phyloP scores from a whole-genome alignment of 2,797 vertebrate species.

The Ptychadena robeensis region DNA sequence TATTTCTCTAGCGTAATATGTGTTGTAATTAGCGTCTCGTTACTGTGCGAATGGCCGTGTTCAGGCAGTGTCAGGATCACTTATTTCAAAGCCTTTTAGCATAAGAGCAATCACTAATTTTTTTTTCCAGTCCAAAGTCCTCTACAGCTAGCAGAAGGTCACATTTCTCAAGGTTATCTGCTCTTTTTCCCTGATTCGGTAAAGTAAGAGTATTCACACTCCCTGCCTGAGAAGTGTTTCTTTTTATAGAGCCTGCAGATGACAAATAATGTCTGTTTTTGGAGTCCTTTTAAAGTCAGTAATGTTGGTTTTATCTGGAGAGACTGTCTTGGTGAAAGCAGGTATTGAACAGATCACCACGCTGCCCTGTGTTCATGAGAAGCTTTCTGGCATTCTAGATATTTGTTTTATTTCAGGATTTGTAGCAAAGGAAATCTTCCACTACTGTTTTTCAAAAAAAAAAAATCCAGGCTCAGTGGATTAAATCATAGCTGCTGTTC shows the following conservation, averaged over 20 bases:
- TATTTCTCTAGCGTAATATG: background rate
- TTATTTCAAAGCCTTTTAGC: conserved; percentile 17
- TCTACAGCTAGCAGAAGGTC: conserved; percentile 74
- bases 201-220: conserved; percentile 82
- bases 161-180: conserved; percentile 79
- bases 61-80: background rate
- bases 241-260: conserved; percentile 81
- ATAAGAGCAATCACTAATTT: conserved; percentile 30
- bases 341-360: conserved; percentile 67
- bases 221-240: conserved; percentile 81
- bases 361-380: conserved; percentile 65
- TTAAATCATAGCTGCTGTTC: conserved; percentile 1
- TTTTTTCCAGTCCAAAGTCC: conserved; percentile 38
- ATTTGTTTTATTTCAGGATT: conserved; percentile 66
- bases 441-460: background rate
- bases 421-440: conserved; percentile 16
- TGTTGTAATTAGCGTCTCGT: background rate
- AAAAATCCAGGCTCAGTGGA: background rate
- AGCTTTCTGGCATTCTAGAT: conserved; percentile 70
- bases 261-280: conserved; percentile 78
- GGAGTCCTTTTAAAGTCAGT: conserved; percentile 76
- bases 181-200: conserved; percentile 78
- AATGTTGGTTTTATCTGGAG: conserved; percentile 71
- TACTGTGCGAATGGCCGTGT: background rate
- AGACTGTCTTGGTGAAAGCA: conserved; percentile 73